Base-by-base conservation (phyloP, 2,113 vertebrate genomes). In the Cathartes aura region DNA sequence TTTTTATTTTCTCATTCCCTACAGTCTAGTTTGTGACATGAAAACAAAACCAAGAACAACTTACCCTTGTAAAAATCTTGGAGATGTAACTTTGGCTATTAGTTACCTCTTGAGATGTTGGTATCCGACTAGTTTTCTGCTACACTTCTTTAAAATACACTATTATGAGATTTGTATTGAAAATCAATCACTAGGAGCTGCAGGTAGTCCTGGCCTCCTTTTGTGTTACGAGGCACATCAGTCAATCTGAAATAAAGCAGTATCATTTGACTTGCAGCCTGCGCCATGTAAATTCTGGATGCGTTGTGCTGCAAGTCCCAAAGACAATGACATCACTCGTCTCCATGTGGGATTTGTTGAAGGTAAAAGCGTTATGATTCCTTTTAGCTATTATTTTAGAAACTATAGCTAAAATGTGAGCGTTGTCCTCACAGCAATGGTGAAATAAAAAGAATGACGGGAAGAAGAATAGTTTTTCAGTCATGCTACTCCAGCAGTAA, bases 201-300 rank as follows among this genome's bases (percentile, higher is more conserved):
- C 95, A 91, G 92, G 90, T 66, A 91, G 78, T 36, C 93, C 66
- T 8, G 95, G 84, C 70, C 87, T 63, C 73, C 92, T 34, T 82
- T 43, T 68, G 84, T 82, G 84, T 2, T 56, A 30, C 40, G 38
- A 72, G 24, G 82, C 73, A 22, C 76, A 58, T 6, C 27, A 66
- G 82, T 42, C 58, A 64, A 6, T 53, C 73, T 24, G 73, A 40
- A 52, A 75, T 50, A 27, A 8, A 27, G 79, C 72, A 24, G n/a
- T 40, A 27, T 29, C 58, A 43, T 34, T n/a, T 34, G 64, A 62
- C 59, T 82, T 12, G 59, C 70, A 82, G 75, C 56, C 86, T 8
- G 40, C 4, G 1, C 66, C 66, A 42, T 17, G 72, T 21, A 74
- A 73, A 26, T 60, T 26, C 79, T 30, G 42, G 32, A 40, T 9